Evolutionary conservation across 2,888 invertebrate species (phyloP), one percentile per base, ranked within the genome.

Genomic region (Megaustenia siamemsis): DNA sequence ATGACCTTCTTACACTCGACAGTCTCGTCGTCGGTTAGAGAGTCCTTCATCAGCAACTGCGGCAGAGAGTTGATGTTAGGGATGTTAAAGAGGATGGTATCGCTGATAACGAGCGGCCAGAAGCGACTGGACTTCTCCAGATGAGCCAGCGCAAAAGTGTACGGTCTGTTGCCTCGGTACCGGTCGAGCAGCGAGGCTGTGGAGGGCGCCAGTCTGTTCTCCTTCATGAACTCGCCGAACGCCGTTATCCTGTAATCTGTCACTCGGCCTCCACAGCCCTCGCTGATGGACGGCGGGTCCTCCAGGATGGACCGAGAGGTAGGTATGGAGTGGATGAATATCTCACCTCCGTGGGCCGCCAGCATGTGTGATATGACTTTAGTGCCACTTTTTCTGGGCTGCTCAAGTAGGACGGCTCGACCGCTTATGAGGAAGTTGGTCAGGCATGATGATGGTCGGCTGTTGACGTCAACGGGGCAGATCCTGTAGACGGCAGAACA

Each of bases 401-500:
- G 97, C 95, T 99, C 98, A 77, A 99, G 94, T 95, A 94, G 94
- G 5, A 95, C 95, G 10, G 94, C 93, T 49, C 94, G 90, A 86
- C 95, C 94, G 92, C 97, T 97, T 0, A 99, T 95, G n/a, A 99
- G 95, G 94, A 99, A 99, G 94, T 98, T 98, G 75, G 99, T 99
- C 80, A 99, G 95, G 93, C 99, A 99, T 0, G 98, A 97, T 0
- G 99, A 98, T 0, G 99, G 99, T 0, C 99, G 95, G 35, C 98
- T 98, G 89, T 98, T 99, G 0, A 99, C 98, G 94, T 99, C 98
- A 0, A 98, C 97, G 0, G 99, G 98, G 0, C 99, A 98, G 40
- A 99, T 97, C 86, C 98, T 95, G 94, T 97, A 97, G 94, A 98
- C 96, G 0, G 96, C 96, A 0, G 97, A 96, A 91, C 96, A 97